Percentiles rank a stretch among this genome's conserved stretches.
Evolutionary conservation across 2,888 invertebrate genomes (phyloP).

Genomic region (Leptopilina syphax): DNA sequence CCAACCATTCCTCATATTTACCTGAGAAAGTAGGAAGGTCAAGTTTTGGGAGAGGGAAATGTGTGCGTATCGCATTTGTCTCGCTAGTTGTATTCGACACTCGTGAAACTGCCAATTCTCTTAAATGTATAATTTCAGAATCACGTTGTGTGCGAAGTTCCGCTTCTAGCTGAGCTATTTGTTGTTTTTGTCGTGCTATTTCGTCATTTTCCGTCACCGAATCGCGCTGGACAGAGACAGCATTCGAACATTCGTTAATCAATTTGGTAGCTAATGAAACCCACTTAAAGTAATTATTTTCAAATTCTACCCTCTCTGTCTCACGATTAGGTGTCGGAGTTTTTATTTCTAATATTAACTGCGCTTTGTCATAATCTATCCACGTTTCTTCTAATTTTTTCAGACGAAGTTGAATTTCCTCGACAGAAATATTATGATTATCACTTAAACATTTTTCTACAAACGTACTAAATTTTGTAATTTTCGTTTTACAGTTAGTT

Average conservation of each 20-base stretch:
- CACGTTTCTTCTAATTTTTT: neutral
- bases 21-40: no score
- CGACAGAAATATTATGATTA: neutral
- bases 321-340: neutral
- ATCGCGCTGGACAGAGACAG: neutral
- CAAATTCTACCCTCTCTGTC: neutral
- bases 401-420: conserved; percentile 4
- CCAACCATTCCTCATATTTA: no score
- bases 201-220: neutral
- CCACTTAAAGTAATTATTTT: conserved; percentile 10
- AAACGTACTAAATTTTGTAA: no score
- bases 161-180: no score
- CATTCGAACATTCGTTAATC: neutral
- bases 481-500: no score
- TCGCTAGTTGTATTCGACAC: no score
- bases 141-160: no score
- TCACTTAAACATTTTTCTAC: no score
- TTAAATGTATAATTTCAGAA: no score
- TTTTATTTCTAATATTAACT: neutral
- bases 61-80: no score
- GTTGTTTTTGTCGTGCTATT: neutral
- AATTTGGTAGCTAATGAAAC: neutral
- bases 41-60: no score
- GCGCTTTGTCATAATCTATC: neutral
- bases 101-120: no score